phyloP scores from a whole-genome alignment of 2,797 vertebrate genomes.

The Pelobates cultripes region DNA sequence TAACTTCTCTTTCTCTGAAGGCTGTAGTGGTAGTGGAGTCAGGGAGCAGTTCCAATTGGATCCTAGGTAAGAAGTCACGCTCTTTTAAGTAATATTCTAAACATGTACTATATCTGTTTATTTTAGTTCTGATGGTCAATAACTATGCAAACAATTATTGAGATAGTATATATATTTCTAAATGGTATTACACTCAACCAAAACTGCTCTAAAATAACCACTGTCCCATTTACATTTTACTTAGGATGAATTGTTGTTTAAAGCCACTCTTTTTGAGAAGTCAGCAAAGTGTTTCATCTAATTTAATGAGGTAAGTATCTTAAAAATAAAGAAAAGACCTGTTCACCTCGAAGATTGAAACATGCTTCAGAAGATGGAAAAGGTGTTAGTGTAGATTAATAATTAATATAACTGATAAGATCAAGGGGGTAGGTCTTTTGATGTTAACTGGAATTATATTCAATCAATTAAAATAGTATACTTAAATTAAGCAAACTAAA shows the following conservation, averaged over 20 bases:
- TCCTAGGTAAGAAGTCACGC: too few relatives aligned
- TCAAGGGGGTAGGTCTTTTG: not conserved
- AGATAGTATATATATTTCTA: too few relatives aligned
- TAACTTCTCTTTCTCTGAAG: too few relatives aligned
- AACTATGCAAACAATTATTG: too few relatives aligned
- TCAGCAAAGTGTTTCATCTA: not conserved
- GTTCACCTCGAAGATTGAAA: not conserved
- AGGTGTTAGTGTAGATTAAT: not conserved
- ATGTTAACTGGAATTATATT: conserved; percentile 1
- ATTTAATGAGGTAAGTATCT: not conserved
- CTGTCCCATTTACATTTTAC: not conserved
- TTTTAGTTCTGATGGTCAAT: too few relatives aligned
- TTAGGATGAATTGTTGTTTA: too few relatives aligned
- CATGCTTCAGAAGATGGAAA: not conserved
- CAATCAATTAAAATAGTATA: not conserved
- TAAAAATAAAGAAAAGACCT: conserved; percentile 3
- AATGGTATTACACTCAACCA: too few relatives aligned
- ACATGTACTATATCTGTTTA: too few relatives aligned
- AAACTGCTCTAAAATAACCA: not conserved
- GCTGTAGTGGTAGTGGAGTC: too few relatives aligned
- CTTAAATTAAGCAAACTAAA: not conserved
- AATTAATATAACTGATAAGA: not conserved
- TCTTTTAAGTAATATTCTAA: too few relatives aligned
- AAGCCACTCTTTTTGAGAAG: not conserved
- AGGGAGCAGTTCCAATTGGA: too few relatives aligned